Evolutionary conservation across 1,140 invertebrate species (phyloP), one percentile per base, ranked within the genome.

Genomic region (Chlorops oryzae): DNA sequence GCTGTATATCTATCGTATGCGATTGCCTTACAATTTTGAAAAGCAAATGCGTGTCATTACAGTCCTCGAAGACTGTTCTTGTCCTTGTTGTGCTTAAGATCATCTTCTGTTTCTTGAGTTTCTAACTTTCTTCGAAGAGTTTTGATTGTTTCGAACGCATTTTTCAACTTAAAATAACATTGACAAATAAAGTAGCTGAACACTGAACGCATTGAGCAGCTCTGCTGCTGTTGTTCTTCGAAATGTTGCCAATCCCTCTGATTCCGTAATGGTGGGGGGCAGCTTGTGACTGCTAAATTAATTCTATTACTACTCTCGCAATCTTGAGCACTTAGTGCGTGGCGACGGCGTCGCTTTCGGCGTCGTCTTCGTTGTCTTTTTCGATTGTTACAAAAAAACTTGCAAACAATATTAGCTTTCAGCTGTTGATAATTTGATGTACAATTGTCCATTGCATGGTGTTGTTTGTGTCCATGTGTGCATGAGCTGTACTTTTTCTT

Each of bases 361-460:
- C 49, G 34, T n/a, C 57, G 44, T 24, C 55, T 47, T 0, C 53
- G 40, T n/a, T 53, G 52, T 13, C 56, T 23, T 24, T 59, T 66
- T 4, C 58, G 62, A 43, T 58, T 62, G 7, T 60, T 65, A 42
- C 52, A 66, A 24, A 66, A 52, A 56, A 66, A 60, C 45, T 57
- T 63, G 28, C 59, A 60, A 12, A 66, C 43, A 42, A 53, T 60
- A 39, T 63, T 66, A 13, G 63, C 55, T 42, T 62, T 63, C 5
- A 63, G 39, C 32, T 66, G 63, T 21, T 66, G 63, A 43, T 66
- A 61, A 24, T 60, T 57, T 2, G 58, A 44, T n/a, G 62, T 50
- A 12, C 60, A 58, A 34, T 58, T 62, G 18, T 44, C 55, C 2
- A 38, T 40, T 15, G 51, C 52, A 3, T 51, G 43, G 39, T 59